Percentiles rank a stretch among this genome's conserved stretches.
Evolutionary conservation across 2,888 invertebrate genomes (phyloP).

Genomic region (Andrena fulva): DNA sequence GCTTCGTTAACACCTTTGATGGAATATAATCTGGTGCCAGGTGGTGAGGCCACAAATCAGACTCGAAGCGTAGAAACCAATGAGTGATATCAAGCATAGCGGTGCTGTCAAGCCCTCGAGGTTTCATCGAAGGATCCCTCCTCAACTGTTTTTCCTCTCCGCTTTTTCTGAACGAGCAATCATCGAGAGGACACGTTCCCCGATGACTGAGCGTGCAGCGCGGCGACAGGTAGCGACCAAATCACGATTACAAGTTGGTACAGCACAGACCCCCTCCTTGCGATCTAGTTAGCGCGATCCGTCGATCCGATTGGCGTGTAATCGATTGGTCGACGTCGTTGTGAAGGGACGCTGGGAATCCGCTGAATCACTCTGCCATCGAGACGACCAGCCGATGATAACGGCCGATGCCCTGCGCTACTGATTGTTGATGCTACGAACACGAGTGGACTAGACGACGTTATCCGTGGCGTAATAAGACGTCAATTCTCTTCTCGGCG

Average conservation of each 20-base stretch:
- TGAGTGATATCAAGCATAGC: no score
- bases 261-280: constrained; percentile 39
- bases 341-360: constrained; percentile 63
- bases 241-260: constrained; percentile 38
- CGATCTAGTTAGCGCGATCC: constrained; percentile 74
- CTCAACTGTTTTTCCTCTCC: neutral
- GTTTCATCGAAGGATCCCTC: neutral
- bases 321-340: constrained; percentile 67
- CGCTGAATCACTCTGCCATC: constrained; percentile 67
- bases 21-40: neutral
- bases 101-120: neutral
- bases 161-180: neutral
- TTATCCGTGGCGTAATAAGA: constrained; percentile 65
- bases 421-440: constrained; percentile 45
- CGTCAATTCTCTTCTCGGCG: constrained; percentile 60
- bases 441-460: constrained; percentile 41
- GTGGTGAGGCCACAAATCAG: no score
- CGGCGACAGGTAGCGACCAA: constrained; percentile 41
- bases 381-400: constrained; percentile 51
- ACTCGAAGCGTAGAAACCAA: no score
- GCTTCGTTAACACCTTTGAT: constrained; percentile 40
- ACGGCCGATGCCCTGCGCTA: constrained; percentile 56
- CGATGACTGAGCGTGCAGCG: neutral
- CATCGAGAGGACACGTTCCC: neutral
- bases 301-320: constrained; percentile 73